Base-by-base conservation (phyloP, 2,797 vertebrate genomes). In the Ibycter americanus region DNA sequence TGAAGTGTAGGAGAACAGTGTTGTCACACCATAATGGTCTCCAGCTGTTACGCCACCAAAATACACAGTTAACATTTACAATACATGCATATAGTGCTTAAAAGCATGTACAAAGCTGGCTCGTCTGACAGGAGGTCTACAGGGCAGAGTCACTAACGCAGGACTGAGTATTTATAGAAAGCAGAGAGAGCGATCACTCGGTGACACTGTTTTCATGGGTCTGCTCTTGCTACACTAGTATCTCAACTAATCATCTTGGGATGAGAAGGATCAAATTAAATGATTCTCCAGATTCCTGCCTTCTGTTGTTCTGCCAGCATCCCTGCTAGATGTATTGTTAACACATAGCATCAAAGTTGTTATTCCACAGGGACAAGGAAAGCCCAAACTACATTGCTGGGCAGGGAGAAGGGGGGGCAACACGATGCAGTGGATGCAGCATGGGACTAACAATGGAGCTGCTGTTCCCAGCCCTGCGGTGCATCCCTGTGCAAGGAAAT, bases 41-140 rank as follows among this genome's bases (percentile, higher is more conserved):
- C 89, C 96, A 97, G 95, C 93, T 97, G 94, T 91, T 94, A 68
- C 1, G 0, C 76, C 83, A 95, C 87, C 66, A 88, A 95, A 93
- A 96, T 72, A 84, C 87, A 74, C 66, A 76, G 89, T 62, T 58
- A 93, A 62, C 93, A 12, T 81, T 97, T 94, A 92, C 65, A 86
- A 81, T 80, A 92, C 87, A 86, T 15, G 34, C 17, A 51, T 16
- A 74, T 1, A 76, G 73, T 22, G 79, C 82, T 96, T 85, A 89
- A 90, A 93, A 93, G 59, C 71, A 63, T 59, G 56, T 42, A 55
- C 67, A 74, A 36, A 89, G 76, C 84, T 66, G 82, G 76, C 34
- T 87, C 2, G 0, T 71, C 56, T 74, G 87, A 93, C 61, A 89
- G 92, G 44, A 85, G 72, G 51, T 89, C 76, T 81, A 63, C 61